phyloP scores from a whole-genome alignment of 2,888 invertebrate genomes.

The Dicranocentrus wangi region DNA sequence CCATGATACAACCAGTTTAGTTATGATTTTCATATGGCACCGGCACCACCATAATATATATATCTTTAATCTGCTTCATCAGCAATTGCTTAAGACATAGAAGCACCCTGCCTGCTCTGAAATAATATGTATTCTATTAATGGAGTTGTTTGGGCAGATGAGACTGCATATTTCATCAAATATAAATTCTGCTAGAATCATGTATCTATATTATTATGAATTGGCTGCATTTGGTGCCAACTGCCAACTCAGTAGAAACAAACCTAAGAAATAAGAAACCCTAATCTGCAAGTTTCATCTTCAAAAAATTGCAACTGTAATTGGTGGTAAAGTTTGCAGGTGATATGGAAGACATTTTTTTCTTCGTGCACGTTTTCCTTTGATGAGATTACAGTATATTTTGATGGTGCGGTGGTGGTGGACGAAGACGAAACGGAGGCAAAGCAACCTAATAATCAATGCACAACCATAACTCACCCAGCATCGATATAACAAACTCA shows the following conservation, averaged over 20 bases:
- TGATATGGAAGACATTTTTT: neutral
- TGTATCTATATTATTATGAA: neutral
- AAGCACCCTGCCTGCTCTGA: too few species aligned
- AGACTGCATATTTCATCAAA: neutral
- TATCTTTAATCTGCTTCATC: too few species aligned
- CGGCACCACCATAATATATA: too few species aligned
- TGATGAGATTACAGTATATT: slow-evolving; percentile 1
- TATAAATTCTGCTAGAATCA: neutral
- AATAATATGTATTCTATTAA: neutral
- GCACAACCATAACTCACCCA: slow-evolving; percentile 14
- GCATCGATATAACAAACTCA: neutral
- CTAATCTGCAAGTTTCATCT: slow-evolving; percentile 22
- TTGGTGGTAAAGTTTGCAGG: neutral
- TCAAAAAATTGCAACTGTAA: slow-evolving; percentile 1
- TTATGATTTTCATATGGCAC: too few species aligned
- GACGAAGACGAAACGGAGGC: slow-evolving; percentile 1
- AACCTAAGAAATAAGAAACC: neutral
- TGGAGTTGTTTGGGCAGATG: slow-evolving; percentile 11
- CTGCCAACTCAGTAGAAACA: neutral
- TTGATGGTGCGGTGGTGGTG: neutral
- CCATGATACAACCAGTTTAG: too few species aligned
- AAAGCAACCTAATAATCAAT: slow-evolving; percentile 18
- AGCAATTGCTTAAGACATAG: too few species aligned
- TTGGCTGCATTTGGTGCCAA: slow-evolving; percentile 9
- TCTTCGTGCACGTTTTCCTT: neutral